Evolutionary conservation across 2,888 invertebrate genomes (phyloP).

Genomic region (Mylabris sibirica): DNA sequence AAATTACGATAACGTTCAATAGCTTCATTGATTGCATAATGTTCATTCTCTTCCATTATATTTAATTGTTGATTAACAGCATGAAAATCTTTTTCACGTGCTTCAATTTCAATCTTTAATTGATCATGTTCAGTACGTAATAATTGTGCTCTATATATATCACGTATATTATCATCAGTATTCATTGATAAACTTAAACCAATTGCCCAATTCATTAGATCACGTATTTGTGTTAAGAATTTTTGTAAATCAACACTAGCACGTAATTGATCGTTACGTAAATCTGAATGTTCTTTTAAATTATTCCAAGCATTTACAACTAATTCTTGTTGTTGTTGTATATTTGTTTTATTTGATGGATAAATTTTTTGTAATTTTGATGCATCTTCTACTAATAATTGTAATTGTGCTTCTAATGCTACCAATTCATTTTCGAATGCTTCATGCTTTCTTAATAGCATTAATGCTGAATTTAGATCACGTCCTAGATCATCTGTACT

Average conservation of each 20-base stretch:
- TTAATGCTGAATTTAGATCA: conserved; percentile 86
- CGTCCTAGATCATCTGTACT: conserved; percentile 78
- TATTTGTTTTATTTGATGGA: conserved; percentile 90
- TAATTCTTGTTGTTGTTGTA: conserved; percentile 84
- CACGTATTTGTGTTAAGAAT: conserved; percentile 84
- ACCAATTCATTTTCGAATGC: conserved; percentile 92
- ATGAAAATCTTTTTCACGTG: conserved; percentile 82
- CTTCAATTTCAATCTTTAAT: conserved; percentile 85
- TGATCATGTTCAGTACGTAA: conserved; percentile 85
- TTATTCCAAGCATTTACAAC: conserved; percentile 88
- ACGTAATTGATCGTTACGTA: conserved; percentile 80
- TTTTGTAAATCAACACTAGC: conserved; percentile 90
- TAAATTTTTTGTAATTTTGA: conserved; percentile 85
- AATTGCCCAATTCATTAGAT: conserved; percentile 88
- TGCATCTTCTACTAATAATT: conserved; percentile 92
- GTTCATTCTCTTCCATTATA: conserved; percentile 83
- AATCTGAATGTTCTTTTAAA: conserved; percentile 82
- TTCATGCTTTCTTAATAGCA: conserved; percentile 86
- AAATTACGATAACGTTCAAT: conserved; percentile 81
- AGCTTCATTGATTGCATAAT: conserved; percentile 81
- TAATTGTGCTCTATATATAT: conserved; percentile 82
- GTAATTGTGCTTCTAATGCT: conserved; percentile 89
- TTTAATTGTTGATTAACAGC: conserved; percentile 78
- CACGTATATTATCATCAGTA: conserved; percentile 82
- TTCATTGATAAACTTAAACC: conserved; percentile 79